These are phyloP conservation scores for Strix occidentalis DNA, from an alignment of 2,797 vertebrate species.

Conservation along the genomic window DNA sequence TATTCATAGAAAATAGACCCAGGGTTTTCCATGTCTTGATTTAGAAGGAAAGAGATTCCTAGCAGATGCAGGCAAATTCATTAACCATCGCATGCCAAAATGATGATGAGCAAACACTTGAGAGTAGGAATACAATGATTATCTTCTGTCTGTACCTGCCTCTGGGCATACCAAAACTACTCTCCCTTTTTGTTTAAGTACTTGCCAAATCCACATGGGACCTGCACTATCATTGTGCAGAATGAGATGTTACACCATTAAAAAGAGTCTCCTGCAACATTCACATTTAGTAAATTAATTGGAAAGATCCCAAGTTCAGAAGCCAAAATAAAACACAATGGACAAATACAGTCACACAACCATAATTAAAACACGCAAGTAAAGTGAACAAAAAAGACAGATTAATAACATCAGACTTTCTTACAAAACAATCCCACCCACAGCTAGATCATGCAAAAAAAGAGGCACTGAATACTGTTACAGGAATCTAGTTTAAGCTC, in stretches of 20 bases:
- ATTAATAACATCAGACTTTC: neutral
- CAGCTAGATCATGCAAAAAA: neutral
- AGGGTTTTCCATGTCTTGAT: neutral
- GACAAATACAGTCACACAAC: neutral
- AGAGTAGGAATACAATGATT: neutral
- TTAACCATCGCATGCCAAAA: neutral
- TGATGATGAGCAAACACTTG: neutral
- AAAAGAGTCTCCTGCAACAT: neutral
- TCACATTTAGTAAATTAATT: neutral
- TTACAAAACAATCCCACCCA: constrained; percentile 22
- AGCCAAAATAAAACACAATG: constrained; percentile 11
- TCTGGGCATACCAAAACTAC: neutral
- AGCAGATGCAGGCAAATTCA: neutral
- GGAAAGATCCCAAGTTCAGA: neutral
- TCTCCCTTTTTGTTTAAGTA: neutral
- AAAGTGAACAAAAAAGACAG: neutral
- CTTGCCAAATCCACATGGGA: neutral
- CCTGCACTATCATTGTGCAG: neutral
- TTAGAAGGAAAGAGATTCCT: neutral
- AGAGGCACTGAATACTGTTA: neutral
- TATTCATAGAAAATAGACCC: neutral
- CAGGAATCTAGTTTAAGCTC: neutral
- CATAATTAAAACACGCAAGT: neutral
- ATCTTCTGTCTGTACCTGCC: neutral
- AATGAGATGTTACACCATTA: neutral